These are phyloP conservation scores for Apis laboriosa DNA, from an alignment of 1,140 invertebrate genomes.

Conservation along the genomic window DNA sequence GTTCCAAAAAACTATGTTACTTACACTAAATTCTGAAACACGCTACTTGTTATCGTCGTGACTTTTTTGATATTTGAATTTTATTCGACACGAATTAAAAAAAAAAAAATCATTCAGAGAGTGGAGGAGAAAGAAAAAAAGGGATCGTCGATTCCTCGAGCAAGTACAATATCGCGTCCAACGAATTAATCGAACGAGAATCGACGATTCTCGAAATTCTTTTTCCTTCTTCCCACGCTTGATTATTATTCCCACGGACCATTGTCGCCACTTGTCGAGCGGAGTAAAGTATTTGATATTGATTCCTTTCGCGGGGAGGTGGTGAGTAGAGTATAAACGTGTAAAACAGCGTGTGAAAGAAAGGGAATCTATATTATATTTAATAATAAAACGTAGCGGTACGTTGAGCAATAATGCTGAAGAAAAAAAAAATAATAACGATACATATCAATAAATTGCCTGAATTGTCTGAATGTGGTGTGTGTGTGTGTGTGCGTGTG, in stretches of 20 bases:
- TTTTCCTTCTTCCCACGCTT: neutral
- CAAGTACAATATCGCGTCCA: too few species aligned
- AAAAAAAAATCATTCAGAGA: too few species aligned
- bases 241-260: neutral
- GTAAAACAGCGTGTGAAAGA: neutral
- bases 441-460: constrained; percentile 74
- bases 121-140: too few species aligned
- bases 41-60: too few species aligned
- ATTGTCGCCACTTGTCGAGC: neutral
- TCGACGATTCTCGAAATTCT: too few species aligned
- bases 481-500: too few species aligned
- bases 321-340: neutral
- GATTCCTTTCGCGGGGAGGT: neutral
- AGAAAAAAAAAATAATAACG: constrained; percentile 44
- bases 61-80: too few species aligned
- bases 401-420: constrained; percentile 67
- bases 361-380: constrained; percentile 4
- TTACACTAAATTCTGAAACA: too few species aligned
- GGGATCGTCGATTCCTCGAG: too few species aligned
- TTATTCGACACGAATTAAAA: too few species aligned
- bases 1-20: too few species aligned
- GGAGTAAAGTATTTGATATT: constrained; percentile 55
- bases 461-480: neutral
- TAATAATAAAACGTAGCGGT: constrained; percentile 55
- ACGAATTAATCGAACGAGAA: too few species aligned